Base-by-base conservation (phyloP, 2,888 invertebrate genomes). In the Orgyia antiqua region DNA sequence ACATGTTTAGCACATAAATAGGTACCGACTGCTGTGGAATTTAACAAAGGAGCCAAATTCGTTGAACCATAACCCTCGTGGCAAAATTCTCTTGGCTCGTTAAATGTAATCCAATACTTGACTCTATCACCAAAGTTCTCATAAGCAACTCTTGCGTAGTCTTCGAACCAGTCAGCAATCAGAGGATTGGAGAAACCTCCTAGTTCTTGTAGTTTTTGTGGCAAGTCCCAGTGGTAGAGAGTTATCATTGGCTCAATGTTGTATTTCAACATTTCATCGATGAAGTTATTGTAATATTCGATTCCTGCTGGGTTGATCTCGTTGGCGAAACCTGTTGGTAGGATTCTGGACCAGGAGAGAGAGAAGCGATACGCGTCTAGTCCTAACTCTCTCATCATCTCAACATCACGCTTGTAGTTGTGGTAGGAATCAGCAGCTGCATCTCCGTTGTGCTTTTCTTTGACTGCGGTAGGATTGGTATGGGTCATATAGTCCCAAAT, bases 231-330 rank as follows among this genome's bases (percentile, higher is more conserved):
- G 35, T 89, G 88, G 42, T 76, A 86, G 28, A 89, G 62, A 0
- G 88, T 87, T 0, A 89, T 71, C 61, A 89, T 68, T 0, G 92
- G 92, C 30, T 74, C 64, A 31, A 93, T 91, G 19, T 83, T 87
- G 40, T 88, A 88, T 11, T 72, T 82, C 0, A 89, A 35, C 31
- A 92, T 75, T 51, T 87, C 88, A 50, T 90, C 63, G 28, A 92
- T 89, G 1, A 91, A 62, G 36, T 84, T 73, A 42, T 89, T 89
- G 64, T 93, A 93, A 62, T 90, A 91, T 9, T 80, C 68, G 3
- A 92, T 69, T 2, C 91, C 89, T 6, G 88, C 78, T 0, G 89
- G 79, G 5, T 89, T 65, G 49, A 91, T 88, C 0, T 84, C 90
- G 39, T 88, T 89, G 20, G 42, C 34, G 34, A 54, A 42, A 11